Evolutionary conservation across 2,113 vertebrate genomes (phyloP).

Genomic region (Brachyhypopomus gauderio): DNA sequence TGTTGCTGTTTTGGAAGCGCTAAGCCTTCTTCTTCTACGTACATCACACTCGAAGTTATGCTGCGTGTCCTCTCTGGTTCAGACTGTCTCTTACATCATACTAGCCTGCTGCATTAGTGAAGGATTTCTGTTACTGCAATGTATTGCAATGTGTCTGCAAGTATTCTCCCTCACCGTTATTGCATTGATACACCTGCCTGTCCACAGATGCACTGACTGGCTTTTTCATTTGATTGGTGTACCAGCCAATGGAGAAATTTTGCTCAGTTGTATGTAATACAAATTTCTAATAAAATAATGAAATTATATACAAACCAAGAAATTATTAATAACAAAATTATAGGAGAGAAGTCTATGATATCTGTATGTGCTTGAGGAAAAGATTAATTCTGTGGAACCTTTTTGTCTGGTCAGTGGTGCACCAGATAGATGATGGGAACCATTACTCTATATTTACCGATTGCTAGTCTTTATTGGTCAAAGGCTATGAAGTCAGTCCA

Average conservation of each 20-base stretch:
- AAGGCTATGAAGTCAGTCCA: not conserved
- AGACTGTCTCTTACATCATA: not conserved
- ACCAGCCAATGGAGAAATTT: too few relatives aligned
- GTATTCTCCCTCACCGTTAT: not conserved
- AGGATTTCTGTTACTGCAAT: not conserved
- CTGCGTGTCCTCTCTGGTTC: not conserved
- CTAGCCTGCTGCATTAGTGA: not conserved
- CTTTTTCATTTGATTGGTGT: too few relatives aligned
- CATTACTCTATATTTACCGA: not conserved
- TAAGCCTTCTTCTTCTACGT: not conserved
- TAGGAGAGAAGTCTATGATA: not conserved
- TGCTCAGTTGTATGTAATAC: too few relatives aligned
- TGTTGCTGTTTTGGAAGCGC: too few relatives aligned
- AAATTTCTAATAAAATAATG: too few relatives aligned
- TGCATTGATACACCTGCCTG: not conserved
- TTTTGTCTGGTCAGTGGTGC: not conserved
- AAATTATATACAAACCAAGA: too few relatives aligned
- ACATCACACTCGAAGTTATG: not conserved
- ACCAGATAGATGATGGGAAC: not conserved
- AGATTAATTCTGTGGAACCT: not conserved
- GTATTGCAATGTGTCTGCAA: not conserved
- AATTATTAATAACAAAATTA: not conserved
- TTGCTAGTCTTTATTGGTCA: not conserved
- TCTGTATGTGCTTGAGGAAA: not conserved
- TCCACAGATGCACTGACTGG: not conserved